Evolutionary conservation across 92 coral and sea anemone genomes (phyloP), one percentile per base, ranked within the genome.

Genomic region (Hydrozoanthus gracilis): DNA sequence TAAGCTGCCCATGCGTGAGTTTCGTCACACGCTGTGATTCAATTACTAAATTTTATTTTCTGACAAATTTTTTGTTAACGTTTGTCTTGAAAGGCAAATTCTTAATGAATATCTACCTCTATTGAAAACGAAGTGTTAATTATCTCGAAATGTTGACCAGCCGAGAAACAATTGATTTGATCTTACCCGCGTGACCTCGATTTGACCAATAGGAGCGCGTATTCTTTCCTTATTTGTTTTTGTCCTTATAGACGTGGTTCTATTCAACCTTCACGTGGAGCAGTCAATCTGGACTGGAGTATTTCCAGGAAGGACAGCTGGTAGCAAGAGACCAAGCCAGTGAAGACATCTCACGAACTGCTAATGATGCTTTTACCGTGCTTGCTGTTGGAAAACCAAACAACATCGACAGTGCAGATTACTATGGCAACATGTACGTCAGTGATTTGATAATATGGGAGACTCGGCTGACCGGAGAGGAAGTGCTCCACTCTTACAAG

Each of bases 381-480:
- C 78, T 94, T 86, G 76, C 92, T 8, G 86, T 94, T 12, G 98
- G 98, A 4, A 94, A 83, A 75, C 95, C 98, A 35, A 94, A 92
- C 86, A 90, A 80, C 44, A 89, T 88, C 73, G 93, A 93, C 77
- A 90, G 73, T 64, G 73, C 83, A 14, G 90, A 92, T 77, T 89
- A 92, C 90, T 92, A 90, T 83, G 93, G 98, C 27, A 92, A 92
- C 86, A 82, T 94, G 73, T 82, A 89, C 44, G 78, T 93, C 80
- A 93, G 98, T 73, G 96, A 93, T 82, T 80, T 93, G 77, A 64
- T 93, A 27, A 88, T 93, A 66, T 93, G 96, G 98, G 88, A 92
- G 85, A 83, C 82, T 51, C 86, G 76, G 72, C 86, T 93, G 84
- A 83, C 90, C 0, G 73, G 73, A 12, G 92, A 92, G 13, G 96